A percentile compares a stretch with the other conserved stretches of the same genome.
phyloP scores from a whole-genome alignment of 2,888 invertebrate genomes.

The Entomobrya multifasciata region DNA sequence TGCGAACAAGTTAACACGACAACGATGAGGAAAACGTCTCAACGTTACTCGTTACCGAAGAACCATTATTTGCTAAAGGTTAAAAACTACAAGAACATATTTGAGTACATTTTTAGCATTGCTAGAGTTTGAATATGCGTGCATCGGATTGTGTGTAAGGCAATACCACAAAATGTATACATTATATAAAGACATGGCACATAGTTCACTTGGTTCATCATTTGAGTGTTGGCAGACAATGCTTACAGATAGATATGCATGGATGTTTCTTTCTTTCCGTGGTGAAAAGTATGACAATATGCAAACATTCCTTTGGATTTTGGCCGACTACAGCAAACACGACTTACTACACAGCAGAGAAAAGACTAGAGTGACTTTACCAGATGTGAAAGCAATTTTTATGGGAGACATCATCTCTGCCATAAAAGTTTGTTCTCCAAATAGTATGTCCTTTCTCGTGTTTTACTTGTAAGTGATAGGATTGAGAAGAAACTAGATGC shows the following conservation, averaged over 20 bases:
- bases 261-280: background rate
- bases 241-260: background rate
- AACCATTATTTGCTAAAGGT: slow-evolving; percentile 28
- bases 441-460: background rate
- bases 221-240: too few species aligned
- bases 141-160: too few species aligned
- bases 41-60: background rate
- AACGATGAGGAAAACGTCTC: slow-evolving; percentile 8
- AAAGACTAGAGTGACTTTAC: background rate
- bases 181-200: too few species aligned
- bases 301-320: slow-evolving; percentile 10
- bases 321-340: background rate
- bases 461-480: background rate
- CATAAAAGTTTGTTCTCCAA: background rate
- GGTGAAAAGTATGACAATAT: background rate
- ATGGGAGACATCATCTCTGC: background rate
- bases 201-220: too few species aligned
- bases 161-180: too few species aligned
- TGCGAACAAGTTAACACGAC: slow-evolving; percentile 2
- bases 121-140: too few species aligned
- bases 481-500: background rate
- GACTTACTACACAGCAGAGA: background rate
- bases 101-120: background rate
- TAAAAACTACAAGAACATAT: slow-evolving; percentile 11
- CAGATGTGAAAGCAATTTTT: slow-evolving; percentile 43